A percentile compares a stretch with the other conserved stretches of the same genome.
Conservation (phyloP, 2,888 invertebrate species). For the Aphodius granarius region DNA sequence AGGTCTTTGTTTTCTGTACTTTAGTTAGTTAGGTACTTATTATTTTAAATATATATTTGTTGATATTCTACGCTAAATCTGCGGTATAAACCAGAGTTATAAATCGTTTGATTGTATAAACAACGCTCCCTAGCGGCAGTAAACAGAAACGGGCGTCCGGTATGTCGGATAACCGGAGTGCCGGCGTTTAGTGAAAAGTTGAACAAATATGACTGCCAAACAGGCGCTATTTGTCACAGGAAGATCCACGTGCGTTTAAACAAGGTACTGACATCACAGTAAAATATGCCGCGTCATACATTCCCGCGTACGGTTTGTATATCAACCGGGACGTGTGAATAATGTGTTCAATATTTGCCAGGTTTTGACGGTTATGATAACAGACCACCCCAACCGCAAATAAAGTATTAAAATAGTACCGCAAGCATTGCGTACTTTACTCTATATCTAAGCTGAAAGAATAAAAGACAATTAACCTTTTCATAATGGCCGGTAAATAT, state of each 20-base stretch:
- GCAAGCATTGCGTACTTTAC: background rate
- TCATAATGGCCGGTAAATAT: conserved; percentile 20
- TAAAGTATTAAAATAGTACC: background rate
- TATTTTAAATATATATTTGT: no score
- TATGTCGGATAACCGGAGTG: background rate
- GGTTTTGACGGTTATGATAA: background rate
- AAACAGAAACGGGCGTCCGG: background rate
- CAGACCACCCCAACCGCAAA: background rate
- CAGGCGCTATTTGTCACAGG: background rate
- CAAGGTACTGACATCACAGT: background rate
- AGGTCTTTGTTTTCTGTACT: background rate
- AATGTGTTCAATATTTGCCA: background rate
- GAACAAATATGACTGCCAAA: background rate
- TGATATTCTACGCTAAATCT: no score
- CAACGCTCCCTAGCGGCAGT: background rate
- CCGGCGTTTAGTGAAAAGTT: background rate
- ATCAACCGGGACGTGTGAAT: background rate
- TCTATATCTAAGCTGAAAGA: background rate
- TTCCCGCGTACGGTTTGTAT: background rate
- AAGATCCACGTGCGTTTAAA: background rate
- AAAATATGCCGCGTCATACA: background rate
- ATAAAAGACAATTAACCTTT: conserved; percentile 23
- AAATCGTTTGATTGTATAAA: background rate
- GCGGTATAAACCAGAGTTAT: no score
- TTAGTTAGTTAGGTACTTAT: no score